Evolutionary conservation across 2,888 invertebrate species (phyloP).

Genomic region (Drepanosiphum platanoidis): DNA sequence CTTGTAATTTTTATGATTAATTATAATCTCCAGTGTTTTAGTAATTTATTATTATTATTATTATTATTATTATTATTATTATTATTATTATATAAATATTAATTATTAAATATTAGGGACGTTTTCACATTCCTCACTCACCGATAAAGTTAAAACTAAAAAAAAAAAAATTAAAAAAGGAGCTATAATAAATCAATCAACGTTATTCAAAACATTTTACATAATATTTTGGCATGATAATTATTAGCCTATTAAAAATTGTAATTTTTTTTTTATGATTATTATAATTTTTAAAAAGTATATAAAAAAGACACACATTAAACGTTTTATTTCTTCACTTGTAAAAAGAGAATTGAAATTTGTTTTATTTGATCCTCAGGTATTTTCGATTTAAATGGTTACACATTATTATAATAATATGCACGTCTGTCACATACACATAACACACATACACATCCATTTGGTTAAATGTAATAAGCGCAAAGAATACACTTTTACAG

Average conservation of each 20-base stretch:
- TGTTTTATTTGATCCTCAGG: constrained; percentile 44
- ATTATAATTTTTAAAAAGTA: constrained; percentile 60
- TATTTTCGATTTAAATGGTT: constrained; percentile 15
- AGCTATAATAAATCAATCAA: constrained; percentile 54
- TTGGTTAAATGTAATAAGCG: constrained; percentile 28
- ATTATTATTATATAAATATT: constrained; percentile 61
- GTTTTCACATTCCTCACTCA: constrained; percentile 62
- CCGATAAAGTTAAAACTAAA: constrained; percentile 41
- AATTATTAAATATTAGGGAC: constrained; percentile 62
- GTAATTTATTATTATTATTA: constrained; percentile 62
- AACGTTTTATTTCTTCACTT: constrained; percentile 61
- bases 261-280: constrained; percentile 60
- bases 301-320: constrained; percentile 58
- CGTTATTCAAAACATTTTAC: constrained; percentile 53
- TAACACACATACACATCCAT: constrained; percentile 9
- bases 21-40: constrained; percentile 62
- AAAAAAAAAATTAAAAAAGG: neutral
- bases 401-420: constrained; percentile 7
- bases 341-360: constrained; percentile 49
- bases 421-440: constrained; percentile 49
- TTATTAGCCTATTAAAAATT: constrained; percentile 58
- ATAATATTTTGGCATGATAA: constrained; percentile 58
- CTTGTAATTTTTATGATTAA: constrained; percentile 62
- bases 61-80: constrained; percentile 61
- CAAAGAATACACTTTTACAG: constrained; percentile 6